phyloP scores from a whole-genome alignment of 2,113 vertebrate genomes.

The Cavia porcellus region DNA sequence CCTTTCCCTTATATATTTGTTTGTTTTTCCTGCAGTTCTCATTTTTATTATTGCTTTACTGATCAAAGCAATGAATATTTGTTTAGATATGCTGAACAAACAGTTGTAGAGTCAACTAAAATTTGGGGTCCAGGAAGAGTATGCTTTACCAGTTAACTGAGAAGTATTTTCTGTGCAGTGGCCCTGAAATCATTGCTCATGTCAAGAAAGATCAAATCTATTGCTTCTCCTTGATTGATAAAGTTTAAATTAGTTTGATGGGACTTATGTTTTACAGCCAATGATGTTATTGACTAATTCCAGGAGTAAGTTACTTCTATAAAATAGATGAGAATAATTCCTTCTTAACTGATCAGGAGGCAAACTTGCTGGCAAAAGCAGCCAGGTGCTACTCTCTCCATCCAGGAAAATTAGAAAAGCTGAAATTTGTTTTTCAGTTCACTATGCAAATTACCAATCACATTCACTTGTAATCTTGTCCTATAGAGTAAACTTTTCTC shows the following conservation, averaged over 20 bases:
- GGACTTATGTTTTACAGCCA: constrained; percentile 54
- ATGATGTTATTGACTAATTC: constrained; percentile 71
- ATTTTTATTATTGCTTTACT: neutral
- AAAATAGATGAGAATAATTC: constrained; percentile 67
- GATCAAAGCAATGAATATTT: neutral
- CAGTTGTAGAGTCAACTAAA: neutral
- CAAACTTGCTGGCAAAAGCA: constrained; percentile 56
- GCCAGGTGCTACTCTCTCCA: neutral
- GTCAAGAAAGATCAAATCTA: constrained; percentile 48
- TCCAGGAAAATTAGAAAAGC: constrained; percentile 43
- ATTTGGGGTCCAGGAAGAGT: neutral
- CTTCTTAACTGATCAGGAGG: constrained; percentile 54
- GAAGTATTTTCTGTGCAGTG: constrained; percentile 2
- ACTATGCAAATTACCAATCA: constrained; percentile 68
- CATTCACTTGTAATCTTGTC: neutral
- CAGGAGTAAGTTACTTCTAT: constrained; percentile 62
- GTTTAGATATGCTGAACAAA: neutral
- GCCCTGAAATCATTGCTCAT: constrained; percentile 40
- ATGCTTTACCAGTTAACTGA: neutral
- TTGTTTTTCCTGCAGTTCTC: neutral
- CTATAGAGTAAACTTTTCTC: constrained; percentile 42
- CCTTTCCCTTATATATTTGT: neutral
- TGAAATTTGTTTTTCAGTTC: constrained; percentile 39
- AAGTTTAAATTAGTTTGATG: constrained; percentile 72
- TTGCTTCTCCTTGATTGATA: constrained; percentile 58